phyloP scores from a whole-genome alignment of 2,797 vertebrate genomes.

The Cuniculus paca region DNA sequence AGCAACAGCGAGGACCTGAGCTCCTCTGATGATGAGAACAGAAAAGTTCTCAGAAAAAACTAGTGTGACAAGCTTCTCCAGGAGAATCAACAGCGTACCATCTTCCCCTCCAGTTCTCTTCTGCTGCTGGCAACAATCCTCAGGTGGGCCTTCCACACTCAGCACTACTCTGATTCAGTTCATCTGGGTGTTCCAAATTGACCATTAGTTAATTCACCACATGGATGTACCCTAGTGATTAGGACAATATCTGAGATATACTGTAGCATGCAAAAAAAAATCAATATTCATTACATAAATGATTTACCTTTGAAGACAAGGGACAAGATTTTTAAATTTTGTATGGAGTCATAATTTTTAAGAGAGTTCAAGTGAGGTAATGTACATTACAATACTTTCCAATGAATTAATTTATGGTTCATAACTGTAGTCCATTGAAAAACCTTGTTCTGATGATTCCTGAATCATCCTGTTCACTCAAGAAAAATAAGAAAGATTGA shows the following conservation, averaged over 20 bases:
- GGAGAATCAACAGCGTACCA: neutral
- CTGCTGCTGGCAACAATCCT: neutral
- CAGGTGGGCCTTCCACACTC: no score
- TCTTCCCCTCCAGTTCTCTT: neutral
- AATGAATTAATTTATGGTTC: neutral
- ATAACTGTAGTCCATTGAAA: neutral
- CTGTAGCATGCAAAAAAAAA: neutral
- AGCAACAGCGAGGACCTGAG: neutral
- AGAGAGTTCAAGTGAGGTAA: conserved; percentile 33
- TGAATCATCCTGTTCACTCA: neutral
- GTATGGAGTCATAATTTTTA: neutral
- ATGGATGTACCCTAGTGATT: neutral
- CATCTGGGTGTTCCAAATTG: no score
- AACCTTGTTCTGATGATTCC: neutral
- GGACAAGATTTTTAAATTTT: conserved; percentile 8
- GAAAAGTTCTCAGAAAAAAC: neutral
- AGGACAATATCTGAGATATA: neutral
- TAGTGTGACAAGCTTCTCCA: neutral
- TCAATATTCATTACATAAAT: neutral
- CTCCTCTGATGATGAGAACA: neutral
- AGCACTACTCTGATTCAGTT: no score
- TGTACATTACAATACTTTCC: neutral
- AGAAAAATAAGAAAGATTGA: conserved; percentile 34
- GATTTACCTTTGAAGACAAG: conserved; percentile 18
- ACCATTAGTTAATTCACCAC: no score